Evolutionary conservation across 2,113 vertebrate species (phyloP), one percentile per base, ranked within the genome.

Genomic region (Junco hyemalis): DNA sequence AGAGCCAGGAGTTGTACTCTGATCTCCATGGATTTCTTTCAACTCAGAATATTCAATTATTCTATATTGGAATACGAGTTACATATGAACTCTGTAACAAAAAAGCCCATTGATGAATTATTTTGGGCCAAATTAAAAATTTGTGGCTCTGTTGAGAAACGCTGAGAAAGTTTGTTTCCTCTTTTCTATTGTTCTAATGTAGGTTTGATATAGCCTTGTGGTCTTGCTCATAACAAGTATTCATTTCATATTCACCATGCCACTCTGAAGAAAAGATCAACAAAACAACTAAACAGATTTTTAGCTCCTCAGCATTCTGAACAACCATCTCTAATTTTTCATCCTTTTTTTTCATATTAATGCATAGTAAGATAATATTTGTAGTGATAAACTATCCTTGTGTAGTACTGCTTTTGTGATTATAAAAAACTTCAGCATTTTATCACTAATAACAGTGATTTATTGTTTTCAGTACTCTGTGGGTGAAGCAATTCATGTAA

Each of bases 361-460:
- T 0, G 1, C 48, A 44, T 8, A 81, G 18, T 53, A 72, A 45
- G 45, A 51, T 22, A 87, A 80, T 53, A 88, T 83, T 92, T 89
- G 54, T 38, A 83, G 36, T 36, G 23, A 76, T 88, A 82, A 90
- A 82, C 16, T 51, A 35, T 68, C 11, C 13, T 60, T 78, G 57
- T 4, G 5, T 73, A 77, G 60, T 76, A 57, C 14, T 40, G 11
- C 4, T 88, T 83, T 78, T 57, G 38, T 50, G 23, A 65, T 80
- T 77, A 77, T 19, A 70, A 76, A 36, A 71, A 85, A n/a, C 12
- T 59, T 92, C 60, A 73, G 20, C 23, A 83, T 77, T 94, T 96
- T 92, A 74, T 72, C 45, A 59, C 50, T 78, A 73, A 90, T 88
- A 83, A 92, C 74, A 86, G 19, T 90, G 51, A 93, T 88, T 83